Percentiles rank a stretch among this genome's conserved stretches.
phyloP scores from a whole-genome alignment of 23 tunicate genomes.

The Styela clava region DNA sequence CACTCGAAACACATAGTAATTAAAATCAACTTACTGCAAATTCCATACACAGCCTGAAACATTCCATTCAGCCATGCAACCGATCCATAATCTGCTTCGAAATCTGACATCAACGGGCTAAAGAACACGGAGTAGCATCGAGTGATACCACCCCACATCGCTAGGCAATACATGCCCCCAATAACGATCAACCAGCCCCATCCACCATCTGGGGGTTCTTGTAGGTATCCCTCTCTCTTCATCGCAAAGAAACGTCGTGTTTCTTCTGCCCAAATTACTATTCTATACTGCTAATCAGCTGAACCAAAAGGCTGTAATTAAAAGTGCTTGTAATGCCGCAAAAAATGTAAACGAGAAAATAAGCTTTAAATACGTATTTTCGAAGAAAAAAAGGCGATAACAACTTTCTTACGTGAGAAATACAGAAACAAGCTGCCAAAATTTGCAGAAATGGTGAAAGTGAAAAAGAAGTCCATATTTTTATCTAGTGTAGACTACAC shows the following conservation, averaged over 20 bases:
- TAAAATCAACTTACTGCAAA: slow-evolving; percentile 8
- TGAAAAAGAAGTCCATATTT: too few species aligned
- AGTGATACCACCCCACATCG: slow-evolving; percentile 20
- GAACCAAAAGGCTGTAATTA: too few species aligned
- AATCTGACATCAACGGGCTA: slow-evolving; percentile 15
- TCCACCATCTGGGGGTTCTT: slow-evolving; percentile 34
- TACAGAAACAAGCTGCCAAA: too few species aligned
- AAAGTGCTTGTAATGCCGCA: too few species aligned
- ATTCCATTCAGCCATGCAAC: slow-evolving; percentile 32
- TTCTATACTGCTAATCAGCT: too few species aligned
- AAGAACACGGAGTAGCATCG: slow-evolving; percentile 19
- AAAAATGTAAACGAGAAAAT: too few species aligned
- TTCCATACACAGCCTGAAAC: slow-evolving; percentile 23
- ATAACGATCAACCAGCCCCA: slow-evolving; percentile 31
- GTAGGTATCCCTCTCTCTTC: not conserved
- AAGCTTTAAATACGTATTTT: too few species aligned
- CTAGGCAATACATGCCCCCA: slow-evolving; percentile 28
- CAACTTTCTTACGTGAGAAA: too few species aligned
- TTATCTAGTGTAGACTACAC: too few species aligned
- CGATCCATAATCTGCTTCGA: slow-evolving; percentile 19
- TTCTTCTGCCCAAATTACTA: too few species aligned
- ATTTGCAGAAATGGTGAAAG: too few species aligned
- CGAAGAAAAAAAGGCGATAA: too few species aligned
- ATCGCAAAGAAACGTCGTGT: not conserved
- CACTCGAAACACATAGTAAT: not conserved